Percentiles rank a stretch among this genome's conserved stretches.
Evolutionary conservation across 2,797 vertebrate species (phyloP).

Genomic region (Pelochelys cantorii): DNA sequence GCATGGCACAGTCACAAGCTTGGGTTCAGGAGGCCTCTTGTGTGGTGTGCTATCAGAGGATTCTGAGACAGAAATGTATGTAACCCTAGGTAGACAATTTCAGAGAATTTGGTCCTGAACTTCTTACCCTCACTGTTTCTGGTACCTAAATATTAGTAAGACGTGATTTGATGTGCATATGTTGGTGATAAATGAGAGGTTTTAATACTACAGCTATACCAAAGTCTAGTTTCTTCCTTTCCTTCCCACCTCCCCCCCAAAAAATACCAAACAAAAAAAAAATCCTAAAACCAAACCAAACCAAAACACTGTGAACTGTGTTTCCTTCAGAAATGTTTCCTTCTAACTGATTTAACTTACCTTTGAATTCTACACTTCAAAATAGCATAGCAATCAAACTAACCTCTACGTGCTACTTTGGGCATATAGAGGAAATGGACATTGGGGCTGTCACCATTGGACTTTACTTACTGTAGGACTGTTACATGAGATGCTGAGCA

Average conservation of each 20-base stretch:
- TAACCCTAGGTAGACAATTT: not conserved
- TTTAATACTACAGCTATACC: not conserved
- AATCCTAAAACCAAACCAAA: too few species aligned
- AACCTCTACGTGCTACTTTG: not conserved
- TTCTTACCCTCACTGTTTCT: not conserved
- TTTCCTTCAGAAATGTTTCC: not conserved
- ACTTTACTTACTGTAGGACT: not conserved
- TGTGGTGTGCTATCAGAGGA: accelerated
- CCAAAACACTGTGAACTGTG: not conserved
- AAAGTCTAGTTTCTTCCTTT: not conserved
- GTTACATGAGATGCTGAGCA: not conserved
- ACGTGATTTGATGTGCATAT: not conserved
- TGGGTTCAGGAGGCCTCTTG: not conserved
- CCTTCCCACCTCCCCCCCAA: not conserved
- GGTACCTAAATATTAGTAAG: not conserved
- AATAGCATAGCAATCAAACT: not conserved
- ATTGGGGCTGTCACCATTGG: not conserved
- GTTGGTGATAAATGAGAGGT: not conserved
- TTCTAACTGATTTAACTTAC: not conserved
- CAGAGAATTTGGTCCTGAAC: not conserved
- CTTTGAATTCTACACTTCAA: not conserved
- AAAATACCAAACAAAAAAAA: not conserved
- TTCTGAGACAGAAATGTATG: not conserved
- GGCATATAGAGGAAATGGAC: not conserved
- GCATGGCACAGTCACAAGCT: not conserved